A percentile compares a stretch with the other conserved stretches of the same genome.
phyloP scores from a whole-genome alignment of 2,888 invertebrate genomes.

The Plusia festucae region DNA sequence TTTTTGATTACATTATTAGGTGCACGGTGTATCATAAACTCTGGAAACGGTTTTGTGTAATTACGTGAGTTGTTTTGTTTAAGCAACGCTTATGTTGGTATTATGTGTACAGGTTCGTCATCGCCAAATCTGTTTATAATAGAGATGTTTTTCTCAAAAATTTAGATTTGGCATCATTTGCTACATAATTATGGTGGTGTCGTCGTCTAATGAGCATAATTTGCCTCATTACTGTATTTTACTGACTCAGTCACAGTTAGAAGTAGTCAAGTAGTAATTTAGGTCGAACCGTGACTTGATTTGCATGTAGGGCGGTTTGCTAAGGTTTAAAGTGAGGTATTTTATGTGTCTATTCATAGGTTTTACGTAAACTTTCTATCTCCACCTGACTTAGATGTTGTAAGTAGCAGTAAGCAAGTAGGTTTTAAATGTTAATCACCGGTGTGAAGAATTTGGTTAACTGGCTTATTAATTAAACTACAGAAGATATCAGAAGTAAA shows the following conservation, averaged over 20 bases:
- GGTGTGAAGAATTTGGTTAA: conserved; percentile 3
- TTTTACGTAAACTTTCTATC: conserved; percentile 73
- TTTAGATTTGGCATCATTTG: conserved; percentile 75
- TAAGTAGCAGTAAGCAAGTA: conserved; percentile 59
- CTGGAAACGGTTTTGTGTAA: conserved; percentile 66
- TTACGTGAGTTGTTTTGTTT: conserved; percentile 68
- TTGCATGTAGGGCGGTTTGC: conserved; percentile 81
- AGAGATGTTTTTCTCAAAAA: conserved; percentile 74
- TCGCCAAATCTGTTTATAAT: conserved; percentile 86
- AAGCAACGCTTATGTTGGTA: conserved; percentile 67
- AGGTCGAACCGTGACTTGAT: conserved; percentile 85
- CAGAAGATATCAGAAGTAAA: conserved; percentile 62
- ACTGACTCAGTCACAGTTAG: conserved; percentile 73
- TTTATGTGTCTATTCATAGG: conserved; percentile 77
- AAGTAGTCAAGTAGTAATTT: conserved; percentile 78
- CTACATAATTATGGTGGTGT: conserved; percentile 76
- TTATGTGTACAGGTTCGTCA: conserved; percentile 70
- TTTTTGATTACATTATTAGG: conserved; percentile 33
- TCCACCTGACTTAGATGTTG: conserved; percentile 58
- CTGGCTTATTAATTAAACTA: conserved; percentile 13
- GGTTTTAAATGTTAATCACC: conserved; percentile 21
- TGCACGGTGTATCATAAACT: conserved; percentile 40
- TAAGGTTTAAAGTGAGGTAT: conserved; percentile 69
- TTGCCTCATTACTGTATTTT: conserved; percentile 74
- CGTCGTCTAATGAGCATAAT: conserved; percentile 79